These are phyloP conservation scores for Eulemur coronatus DNA, from an alignment of 2,797 vertebrate genomes.

Conservation along the genomic window DNA sequence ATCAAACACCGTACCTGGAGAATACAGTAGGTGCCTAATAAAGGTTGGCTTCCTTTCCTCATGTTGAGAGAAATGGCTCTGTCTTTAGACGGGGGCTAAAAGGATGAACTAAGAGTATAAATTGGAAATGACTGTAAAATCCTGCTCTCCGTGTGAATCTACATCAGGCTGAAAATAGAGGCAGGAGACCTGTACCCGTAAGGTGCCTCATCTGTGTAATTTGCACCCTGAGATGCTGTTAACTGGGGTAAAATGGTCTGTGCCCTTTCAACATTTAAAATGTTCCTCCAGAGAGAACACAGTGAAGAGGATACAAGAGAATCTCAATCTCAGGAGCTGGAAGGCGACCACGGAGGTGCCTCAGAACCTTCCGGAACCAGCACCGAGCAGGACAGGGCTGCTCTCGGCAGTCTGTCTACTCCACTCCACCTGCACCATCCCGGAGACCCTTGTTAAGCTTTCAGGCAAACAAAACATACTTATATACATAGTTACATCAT, in stretches of 20 bases:
- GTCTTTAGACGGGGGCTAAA: neutral
- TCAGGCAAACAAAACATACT: neutral
- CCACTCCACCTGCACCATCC: neutral
- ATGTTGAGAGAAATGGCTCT: neutral
- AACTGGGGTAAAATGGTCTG: neutral
- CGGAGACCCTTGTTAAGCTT: neutral
- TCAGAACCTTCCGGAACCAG: neutral
- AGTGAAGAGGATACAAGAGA: neutral
- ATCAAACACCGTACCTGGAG: neutral
- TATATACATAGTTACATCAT: neutral
- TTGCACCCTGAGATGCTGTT: neutral
- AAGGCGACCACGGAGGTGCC: neutral
- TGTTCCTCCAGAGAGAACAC: neutral
- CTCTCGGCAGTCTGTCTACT: neutral
- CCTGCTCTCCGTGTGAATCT: neutral
- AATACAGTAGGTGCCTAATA: neutral
- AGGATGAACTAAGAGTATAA: neutral
- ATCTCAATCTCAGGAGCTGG: rapidly evolving
- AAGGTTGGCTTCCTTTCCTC: neutral
- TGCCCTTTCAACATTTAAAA: neutral
- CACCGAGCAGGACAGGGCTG: neutral
- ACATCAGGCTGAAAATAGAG: neutral
- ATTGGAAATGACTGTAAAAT: neutral
- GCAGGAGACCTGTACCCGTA: neutral
- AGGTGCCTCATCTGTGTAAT: neutral